Percentiles rank a stretch among this genome's conserved stretches.
phyloP scores from a whole-genome alignment of 1,140 invertebrate genomes.

The Anastrepha obliqua region DNA sequence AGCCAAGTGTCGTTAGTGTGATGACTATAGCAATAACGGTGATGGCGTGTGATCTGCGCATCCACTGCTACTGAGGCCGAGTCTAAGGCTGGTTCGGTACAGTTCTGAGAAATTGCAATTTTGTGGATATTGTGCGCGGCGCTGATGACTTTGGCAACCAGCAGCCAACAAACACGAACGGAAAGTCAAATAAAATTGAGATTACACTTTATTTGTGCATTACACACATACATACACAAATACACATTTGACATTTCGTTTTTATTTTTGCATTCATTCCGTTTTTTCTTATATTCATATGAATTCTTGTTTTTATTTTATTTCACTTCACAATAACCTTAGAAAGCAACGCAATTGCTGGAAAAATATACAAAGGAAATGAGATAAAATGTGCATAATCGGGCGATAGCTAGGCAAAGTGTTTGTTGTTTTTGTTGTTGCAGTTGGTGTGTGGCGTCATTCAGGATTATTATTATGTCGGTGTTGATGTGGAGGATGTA shows the following conservation, averaged over 20 bases:
- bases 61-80: background rate
- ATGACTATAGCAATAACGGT: background rate
- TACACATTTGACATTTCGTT: background rate
- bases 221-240: background rate
- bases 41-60: background rate
- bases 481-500: background rate
- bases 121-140: background rate
- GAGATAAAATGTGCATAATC: constrained; percentile 42
- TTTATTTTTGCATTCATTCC: background rate
- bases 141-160: constrained; percentile 31
- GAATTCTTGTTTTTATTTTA: background rate
- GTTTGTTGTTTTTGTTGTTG: background rate
- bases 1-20: constrained; percentile 24
- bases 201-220: constrained; percentile 10
- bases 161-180: background rate
- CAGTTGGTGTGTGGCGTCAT: background rate
- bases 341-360: constrained; percentile 6
- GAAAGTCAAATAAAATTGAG: constrained; percentile 27
- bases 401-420: background rate
- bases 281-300: background rate
- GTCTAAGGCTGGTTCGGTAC: background rate
- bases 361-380: background rate
- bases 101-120: background rate
- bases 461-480: constrained; percentile 6
- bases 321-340: background rate